Percentiles rank a stretch among this genome's conserved stretches.
These are phyloP conservation scores for Temnothorax ravouxi DNA, from an alignment of 2,888 invertebrate genomes.

Conservation along the genomic window DNA sequence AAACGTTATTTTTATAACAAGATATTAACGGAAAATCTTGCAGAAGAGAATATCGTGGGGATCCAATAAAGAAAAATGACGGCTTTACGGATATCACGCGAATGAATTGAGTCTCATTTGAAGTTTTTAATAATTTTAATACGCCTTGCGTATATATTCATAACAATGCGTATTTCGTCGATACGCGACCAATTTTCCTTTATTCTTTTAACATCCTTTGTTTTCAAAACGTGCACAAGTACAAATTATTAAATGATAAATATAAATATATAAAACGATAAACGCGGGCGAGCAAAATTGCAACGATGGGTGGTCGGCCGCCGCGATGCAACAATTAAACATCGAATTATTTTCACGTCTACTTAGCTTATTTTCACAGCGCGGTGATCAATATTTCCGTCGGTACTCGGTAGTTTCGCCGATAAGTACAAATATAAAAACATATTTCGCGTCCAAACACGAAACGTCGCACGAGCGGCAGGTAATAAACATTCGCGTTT, in stretches of 20 bases:
- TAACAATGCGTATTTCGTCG: background rate
- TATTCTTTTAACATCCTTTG: background rate
- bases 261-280: constrained; percentile 4
- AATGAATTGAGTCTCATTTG: background rate
- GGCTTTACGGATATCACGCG: background rate
- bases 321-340: constrained; percentile 42
- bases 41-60: background rate
- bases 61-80: background rate
- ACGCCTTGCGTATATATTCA: no score
- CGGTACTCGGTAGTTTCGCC: constrained; percentile 34
- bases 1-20: background rate
- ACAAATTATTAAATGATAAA: constrained; percentile 29
- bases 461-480: constrained; percentile 3
- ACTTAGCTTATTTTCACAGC: constrained; percentile 55
- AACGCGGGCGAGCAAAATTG: background rate
- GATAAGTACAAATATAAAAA: constrained; percentile 59
- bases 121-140: background rate
- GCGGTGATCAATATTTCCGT: constrained; percentile 59
- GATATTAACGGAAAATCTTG: background rate
- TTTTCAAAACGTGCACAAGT: background rate
- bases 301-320: background rate
- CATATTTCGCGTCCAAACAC: constrained; percentile 67
- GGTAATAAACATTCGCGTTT: constrained; percentile 63
- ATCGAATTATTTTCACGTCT: constrained; percentile 47
- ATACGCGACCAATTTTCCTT: background rate